These are phyloP conservation scores for Oenanthe oenanthe DNA, from an alignment of 2,113 vertebrate genomes.

Conservation along the genomic window DNA sequence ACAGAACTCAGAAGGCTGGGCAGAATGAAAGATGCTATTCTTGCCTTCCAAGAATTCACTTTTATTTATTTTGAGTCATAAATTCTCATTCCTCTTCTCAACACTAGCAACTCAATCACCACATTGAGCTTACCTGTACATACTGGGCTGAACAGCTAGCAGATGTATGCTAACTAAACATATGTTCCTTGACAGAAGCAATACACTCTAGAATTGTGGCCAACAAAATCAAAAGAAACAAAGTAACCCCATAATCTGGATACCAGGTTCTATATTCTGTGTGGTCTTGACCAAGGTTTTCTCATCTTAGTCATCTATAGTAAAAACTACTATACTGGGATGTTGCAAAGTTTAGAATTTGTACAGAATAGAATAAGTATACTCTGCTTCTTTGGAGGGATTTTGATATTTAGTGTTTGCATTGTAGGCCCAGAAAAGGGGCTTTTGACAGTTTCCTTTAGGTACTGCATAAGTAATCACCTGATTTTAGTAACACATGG, in stretches of 20 bases:
- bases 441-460: background rate
- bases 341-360: background rate
- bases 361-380: too few species aligned
- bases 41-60: background rate
- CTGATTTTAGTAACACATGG: background rate
- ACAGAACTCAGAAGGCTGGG: background rate
- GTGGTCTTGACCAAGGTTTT: background rate
- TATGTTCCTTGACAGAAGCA: background rate
- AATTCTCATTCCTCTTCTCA: background rate
- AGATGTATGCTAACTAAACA: background rate
- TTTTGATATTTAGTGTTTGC: background rate
- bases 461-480: background rate
- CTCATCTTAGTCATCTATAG: background rate
- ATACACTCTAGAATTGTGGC: background rate
- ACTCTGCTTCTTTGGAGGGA: background rate
- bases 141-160: background rate
- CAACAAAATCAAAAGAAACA: background rate
- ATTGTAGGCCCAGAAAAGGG: background rate
- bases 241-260: background rate
- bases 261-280: background rate
- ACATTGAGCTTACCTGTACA: background rate
- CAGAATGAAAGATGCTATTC: background rate
- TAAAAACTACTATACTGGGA: background rate
- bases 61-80: background rate
- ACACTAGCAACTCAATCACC: background rate